Percentiles rank a stretch among this genome's conserved stretches.
These are phyloP conservation scores for Ephialtes manifestator DNA, from an alignment of 2,888 invertebrate genomes.

Conservation along the genomic window DNA sequence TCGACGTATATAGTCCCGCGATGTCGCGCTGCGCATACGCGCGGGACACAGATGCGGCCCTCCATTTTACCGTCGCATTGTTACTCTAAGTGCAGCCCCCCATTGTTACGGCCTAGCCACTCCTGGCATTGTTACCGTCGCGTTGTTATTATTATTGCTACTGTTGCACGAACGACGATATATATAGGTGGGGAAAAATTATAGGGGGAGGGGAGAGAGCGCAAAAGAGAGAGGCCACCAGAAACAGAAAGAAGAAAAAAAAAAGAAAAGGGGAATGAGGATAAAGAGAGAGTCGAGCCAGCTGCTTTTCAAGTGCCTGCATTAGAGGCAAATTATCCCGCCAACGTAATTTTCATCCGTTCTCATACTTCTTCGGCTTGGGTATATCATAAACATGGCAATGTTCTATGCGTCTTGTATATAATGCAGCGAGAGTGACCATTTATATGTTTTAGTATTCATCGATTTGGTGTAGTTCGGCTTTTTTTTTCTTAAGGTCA, in stretches of 20 bases:
- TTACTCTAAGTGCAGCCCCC: conserved; percentile 84
- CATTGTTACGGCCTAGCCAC: conserved; percentile 71
- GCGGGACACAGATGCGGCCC: conserved; percentile 81
- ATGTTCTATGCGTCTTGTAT: neutral
- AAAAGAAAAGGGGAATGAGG: conserved; percentile 46
- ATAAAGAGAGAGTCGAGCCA: conserved; percentile 68
- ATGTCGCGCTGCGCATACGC: conserved; percentile 38
- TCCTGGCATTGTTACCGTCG: conserved; percentile 82
- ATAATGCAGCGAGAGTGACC: neutral
- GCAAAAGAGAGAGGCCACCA: conserved; percentile 16
- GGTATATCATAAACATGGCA: neutral
- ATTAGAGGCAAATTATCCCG: conserved; percentile 83
- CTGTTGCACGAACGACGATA: conserved; percentile 77
- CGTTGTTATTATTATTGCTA: conserved; percentile 85
- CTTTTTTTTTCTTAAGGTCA: neutral
- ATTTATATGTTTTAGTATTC: neutral
- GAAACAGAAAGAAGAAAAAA: conserved; percentile 46
- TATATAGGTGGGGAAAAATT: conserved; percentile 26
- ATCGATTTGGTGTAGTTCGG: neutral
- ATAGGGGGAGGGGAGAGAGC: conserved; percentile 25
- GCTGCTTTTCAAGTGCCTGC: conserved; percentile 81
- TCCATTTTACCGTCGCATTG: conserved; percentile 85
- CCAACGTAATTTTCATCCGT: conserved; percentile 72
- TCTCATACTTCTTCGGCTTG: conserved; percentile 35
- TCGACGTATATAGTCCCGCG: conserved; percentile 16